Evolutionary conservation across 2,888 invertebrate genomes (phyloP).

Genomic region (Drosophila emarginata): DNA sequence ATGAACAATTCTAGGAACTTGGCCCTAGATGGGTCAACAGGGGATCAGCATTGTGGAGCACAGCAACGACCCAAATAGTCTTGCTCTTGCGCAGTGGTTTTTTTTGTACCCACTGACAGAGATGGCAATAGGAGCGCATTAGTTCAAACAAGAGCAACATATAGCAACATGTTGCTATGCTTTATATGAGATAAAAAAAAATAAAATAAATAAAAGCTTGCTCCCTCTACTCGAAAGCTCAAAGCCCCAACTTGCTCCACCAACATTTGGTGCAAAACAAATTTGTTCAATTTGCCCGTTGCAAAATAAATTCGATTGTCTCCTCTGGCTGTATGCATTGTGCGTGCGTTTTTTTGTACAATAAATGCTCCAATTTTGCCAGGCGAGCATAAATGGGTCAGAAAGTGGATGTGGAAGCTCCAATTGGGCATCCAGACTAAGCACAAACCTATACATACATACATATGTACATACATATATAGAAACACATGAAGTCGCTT

Average conservation of each 20-base stretch:
- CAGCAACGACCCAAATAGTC: constrained; percentile 62
- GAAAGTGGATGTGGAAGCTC: constrained; percentile 42
- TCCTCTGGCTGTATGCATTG: constrained; percentile 9
- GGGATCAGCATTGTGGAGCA: constrained; percentile 64
- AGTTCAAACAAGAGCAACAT: neutral
- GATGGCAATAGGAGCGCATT: constrained; percentile 5
- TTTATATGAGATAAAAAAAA: neutral
- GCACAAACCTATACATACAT: constrained; percentile 4
- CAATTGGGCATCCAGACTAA: constrained; percentile 7
- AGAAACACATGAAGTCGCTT: too few species aligned
- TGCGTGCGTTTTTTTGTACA: constrained; percentile 78
- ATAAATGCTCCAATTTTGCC: constrained; percentile 83
- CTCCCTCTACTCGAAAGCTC: constrained; percentile 1
- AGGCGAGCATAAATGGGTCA: constrained; percentile 80
- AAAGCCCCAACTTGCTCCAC: neutral
- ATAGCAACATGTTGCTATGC: constrained; percentile 12
- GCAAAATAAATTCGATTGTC: constrained; percentile 3
- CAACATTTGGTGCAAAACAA: neutral
- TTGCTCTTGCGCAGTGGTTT: neutral
- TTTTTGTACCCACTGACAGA: neutral
- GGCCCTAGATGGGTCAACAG: constrained; percentile 80
- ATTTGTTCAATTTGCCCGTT: neutral
- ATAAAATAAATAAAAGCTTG: neutral
- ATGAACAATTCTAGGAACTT: constrained; percentile 82
- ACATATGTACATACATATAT: neutral